phyloP scores from a whole-genome alignment of 2,113 vertebrate genomes.

The Elachura formosa region DNA sequence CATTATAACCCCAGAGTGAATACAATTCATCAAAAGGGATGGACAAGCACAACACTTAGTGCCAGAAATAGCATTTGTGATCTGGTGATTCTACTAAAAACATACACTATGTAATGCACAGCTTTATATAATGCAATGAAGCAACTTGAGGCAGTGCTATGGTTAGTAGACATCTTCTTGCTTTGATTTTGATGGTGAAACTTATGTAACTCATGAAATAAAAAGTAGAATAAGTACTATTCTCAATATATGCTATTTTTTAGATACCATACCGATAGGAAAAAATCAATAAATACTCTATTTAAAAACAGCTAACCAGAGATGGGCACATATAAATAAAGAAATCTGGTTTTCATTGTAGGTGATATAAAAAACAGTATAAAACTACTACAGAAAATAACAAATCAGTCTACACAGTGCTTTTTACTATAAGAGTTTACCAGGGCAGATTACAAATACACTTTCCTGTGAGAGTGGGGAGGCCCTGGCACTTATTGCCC shows the following conservation, averaged over 20 bases:
- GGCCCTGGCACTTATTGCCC: neutral
- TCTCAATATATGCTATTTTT: neutral
- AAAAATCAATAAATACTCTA: neutral
- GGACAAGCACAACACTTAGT: slow-evolving; percentile 29
- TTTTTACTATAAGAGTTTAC: neutral
- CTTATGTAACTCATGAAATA: neutral
- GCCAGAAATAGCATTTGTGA: slow-evolving; percentile 58
- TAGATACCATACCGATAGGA: neutral
- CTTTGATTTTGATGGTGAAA: neutral
- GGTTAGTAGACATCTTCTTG: neutral
- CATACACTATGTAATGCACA: neutral
- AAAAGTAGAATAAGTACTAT: neutral
- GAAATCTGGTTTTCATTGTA: neutral
- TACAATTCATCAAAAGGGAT: slow-evolving; percentile 66
- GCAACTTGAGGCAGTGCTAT: neutral
- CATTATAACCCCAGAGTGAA: slow-evolving; percentile 65
- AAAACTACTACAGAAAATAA: neutral
- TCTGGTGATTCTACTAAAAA: slow-evolving; percentile 44
- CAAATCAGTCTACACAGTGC: neutral
- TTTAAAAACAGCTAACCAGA: neutral
- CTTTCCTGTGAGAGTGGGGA: neutral
- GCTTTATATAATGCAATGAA: neutral
- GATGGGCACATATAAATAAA: neutral
- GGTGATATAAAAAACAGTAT: neutral
- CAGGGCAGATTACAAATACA: neutral